Evolutionary conservation across 2,888 invertebrate genomes (phyloP), one percentile per base, ranked within the genome.

Genomic region (Cerceris rybyensis): DNA sequence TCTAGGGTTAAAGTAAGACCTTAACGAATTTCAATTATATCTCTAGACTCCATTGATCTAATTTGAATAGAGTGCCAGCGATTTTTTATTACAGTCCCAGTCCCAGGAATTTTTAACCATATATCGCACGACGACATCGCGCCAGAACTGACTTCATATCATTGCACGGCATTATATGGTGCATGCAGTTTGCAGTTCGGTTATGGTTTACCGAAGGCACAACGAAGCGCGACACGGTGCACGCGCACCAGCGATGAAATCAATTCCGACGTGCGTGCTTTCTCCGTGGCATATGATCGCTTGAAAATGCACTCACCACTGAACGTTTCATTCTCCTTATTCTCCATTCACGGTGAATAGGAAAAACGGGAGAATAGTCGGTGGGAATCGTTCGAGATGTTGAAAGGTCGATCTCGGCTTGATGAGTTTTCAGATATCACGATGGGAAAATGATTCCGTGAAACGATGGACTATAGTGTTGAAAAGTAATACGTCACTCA

Each of bases 251-350:
- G 66, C 87, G 86, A 87, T 88, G 77, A 89, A 89, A 89, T 89
- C 88, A 89, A 89, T 89, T 89, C 85, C 75, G 73, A 86, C 43
- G 72, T 68, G 77, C 58, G 41, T 81, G 83, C 89, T 89, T 89
- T 89, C 89, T 85, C 87, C 80, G 71, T 78, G 72, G 78, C 72
- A 60, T 68, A 87, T 81, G 87, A 86, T 86, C 80, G 86, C 81
- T 87, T 88, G 87, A 87, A 87, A 88, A 88, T 70, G 76, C 76
- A 65, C 65, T 73, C 69, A 14, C 43, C 49, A 39, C 9, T 17
- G 60, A 13, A 46, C 57, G 57, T 57, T 43, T 43, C 57, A 63
- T 39, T 70, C 43, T 64, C 52, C 71, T 77, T 28, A 28, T 28
- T 28, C 28, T 28, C 28, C 28, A 28, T 28, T 28, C 28, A 28